Conservation (phyloP, 2,113 vertebrate genomes). For the Phylloscopus trochilus region DNA sequence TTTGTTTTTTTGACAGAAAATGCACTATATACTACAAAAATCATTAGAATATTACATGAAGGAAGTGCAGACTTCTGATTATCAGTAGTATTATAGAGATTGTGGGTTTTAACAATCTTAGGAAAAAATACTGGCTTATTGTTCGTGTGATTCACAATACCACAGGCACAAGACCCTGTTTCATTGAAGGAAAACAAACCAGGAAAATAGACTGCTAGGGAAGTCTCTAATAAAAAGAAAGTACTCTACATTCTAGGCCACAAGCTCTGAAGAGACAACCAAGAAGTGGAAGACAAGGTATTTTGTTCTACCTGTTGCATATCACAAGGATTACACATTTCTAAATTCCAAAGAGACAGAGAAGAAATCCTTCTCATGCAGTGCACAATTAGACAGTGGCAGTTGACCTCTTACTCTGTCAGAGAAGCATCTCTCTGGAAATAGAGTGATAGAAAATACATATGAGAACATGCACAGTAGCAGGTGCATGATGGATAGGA, state of each 20-base stretch:
- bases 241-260: background rate
- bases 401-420: background rate
- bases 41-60: background rate
- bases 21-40: background rate
- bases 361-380: background rate
- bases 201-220: background rate
- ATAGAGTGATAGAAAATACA: background rate
- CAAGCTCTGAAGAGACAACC: background rate
- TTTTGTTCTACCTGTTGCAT: background rate
- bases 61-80: background rate
- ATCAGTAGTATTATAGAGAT: background rate
- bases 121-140: background rate
- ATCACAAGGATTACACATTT: background rate
- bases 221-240: background rate
- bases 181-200: background rate
- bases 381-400: background rate
- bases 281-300: background rate
- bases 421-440: background rate
- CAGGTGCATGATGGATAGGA: accelerated
- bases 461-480: background rate
- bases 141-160: background rate
- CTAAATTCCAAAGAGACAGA: background rate
- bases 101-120: background rate
- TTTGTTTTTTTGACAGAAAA: background rate
- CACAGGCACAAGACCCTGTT: background rate